phyloP scores from a whole-genome alignment of 2,113 vertebrate genomes.

The Actenoides hombroni region DNA sequence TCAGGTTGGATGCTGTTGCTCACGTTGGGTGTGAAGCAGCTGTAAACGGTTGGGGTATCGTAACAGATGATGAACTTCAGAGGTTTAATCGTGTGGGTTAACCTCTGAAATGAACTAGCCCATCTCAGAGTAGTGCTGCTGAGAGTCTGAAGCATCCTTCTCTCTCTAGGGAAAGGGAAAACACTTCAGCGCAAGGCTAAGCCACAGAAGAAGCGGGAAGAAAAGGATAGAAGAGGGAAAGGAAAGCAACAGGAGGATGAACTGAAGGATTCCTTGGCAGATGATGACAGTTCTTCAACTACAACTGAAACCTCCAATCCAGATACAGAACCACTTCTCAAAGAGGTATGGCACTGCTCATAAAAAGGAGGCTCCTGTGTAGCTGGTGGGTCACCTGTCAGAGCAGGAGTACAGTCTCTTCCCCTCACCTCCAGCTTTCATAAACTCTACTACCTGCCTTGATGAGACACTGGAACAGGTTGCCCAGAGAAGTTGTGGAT shows the following conservation, averaged over 20 bases:
- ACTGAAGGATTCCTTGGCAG: constrained; percentile 87
- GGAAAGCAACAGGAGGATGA: constrained; percentile 87
- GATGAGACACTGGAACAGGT: too few relatives aligned
- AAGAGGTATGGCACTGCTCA: constrained; percentile 79
- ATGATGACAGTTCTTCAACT: constrained; percentile 97
- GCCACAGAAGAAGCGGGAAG: constrained; percentile 87
- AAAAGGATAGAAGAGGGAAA: constrained; percentile 87
- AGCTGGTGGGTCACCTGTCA: neutral
- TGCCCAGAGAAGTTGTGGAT: too few relatives aligned
- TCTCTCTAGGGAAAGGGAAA: constrained; percentile 84
- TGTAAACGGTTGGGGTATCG: neutral
- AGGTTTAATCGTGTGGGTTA: neutral
- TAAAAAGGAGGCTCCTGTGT: neutral
- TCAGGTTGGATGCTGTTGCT: neutral
- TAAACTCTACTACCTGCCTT: neutral
- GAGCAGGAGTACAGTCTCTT: neutral
- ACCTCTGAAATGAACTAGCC: neutral
- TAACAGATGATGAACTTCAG: neutral
- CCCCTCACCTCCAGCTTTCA: neutral
- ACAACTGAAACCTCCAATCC: constrained; percentile 98
- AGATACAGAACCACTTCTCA: constrained; percentile 87
- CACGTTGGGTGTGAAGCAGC: neutral
- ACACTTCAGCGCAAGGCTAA: constrained; percentile 85
- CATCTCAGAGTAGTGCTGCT: neutral
- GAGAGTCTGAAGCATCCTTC: neutral